Base-by-base conservation (phyloP, 1,140 invertebrate genomes). In the Ostrea edulis region DNA sequence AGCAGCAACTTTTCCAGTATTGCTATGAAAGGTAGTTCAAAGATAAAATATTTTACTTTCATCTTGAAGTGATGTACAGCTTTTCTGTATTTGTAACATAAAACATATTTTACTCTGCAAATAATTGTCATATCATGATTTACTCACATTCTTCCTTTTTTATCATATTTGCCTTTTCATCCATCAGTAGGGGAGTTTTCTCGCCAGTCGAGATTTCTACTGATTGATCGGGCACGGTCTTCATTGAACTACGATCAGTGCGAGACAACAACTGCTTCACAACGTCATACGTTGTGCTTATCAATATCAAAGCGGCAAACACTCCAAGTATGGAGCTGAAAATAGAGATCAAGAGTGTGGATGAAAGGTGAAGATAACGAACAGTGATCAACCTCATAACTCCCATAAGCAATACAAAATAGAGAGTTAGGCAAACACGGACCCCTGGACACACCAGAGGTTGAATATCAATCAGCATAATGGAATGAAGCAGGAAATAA, bases 81-180 rank as follows among this genome's bases (percentile, higher is more conserved):
- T 62, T 20, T 20, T 62, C 55, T 20, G 17, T 62, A 62, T 62
- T 62, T n/a, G n/a, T 62, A 17, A 20, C 12, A 62, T n/a, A 20
- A 62, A 20, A 14, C n/a, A 62, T n/a, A 7, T 62, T 62, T 62
- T 44, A 20, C n/a, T 62, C 5, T 62, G 55, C 12, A 20, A 62
- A 62, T 20, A n/a, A 5, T 62, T 62, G 14, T 20, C 5, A 62
- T 7, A n/a, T 17, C 20, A 62, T 62, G 17, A 7, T 62, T 0
- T 62, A 77, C 68, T 77, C 14, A 77, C 68, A 29, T 9, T 77
- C 68, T 25, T 77, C 25, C 14, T 77, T 77, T 77, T 29, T 22
- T 14, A 14, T 35, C 8, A 17, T 29, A 29, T 77, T 35, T 35
- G 22, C 29, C 29, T 35, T 35, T 11, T 29, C 25, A 14, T 25